A percentile compares a stretch with the other conserved stretches of the same genome.
These are phyloP conservation scores for Zootoca vivipara DNA, from an alignment of 2,113 vertebrate species.

Conservation along the genomic window DNA sequence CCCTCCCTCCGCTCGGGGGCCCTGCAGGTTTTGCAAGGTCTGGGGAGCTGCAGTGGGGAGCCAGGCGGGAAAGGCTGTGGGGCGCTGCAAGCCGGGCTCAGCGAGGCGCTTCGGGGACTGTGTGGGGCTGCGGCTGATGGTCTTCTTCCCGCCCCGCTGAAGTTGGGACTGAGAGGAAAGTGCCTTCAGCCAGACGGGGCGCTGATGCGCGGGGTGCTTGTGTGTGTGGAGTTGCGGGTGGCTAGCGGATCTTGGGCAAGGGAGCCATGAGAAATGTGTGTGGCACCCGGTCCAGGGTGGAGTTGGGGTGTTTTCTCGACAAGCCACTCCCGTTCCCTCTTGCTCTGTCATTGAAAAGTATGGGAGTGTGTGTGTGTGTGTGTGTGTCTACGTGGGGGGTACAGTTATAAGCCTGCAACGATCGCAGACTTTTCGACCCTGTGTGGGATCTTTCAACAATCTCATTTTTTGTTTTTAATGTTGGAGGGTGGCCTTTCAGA, in stretches of 20 bases:
- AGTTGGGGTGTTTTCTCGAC: constrained; percentile 7
- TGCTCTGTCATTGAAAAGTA: constrained; percentile 4
- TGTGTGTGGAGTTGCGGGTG: not conserved
- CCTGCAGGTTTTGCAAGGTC: too few relatives aligned
- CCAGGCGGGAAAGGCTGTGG: too few relatives aligned
- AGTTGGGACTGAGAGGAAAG: not conserved
- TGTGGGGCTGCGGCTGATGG: not conserved
- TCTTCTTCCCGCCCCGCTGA: not conserved
- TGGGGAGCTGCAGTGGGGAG: too few relatives aligned
- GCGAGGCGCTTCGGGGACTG: not conserved
- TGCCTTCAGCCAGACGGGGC: not conserved
- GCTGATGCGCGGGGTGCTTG: too few relatives aligned
- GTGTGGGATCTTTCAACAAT: too few relatives aligned
- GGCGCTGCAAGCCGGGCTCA: not conserved
- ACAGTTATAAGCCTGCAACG: not conserved
- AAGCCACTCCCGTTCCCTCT: not conserved
- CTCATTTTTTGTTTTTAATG: not conserved
- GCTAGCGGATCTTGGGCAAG: not conserved
- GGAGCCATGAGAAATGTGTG: not conserved
- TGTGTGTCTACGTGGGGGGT: too few relatives aligned
- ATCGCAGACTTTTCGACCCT: not conserved
- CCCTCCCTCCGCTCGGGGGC: too few relatives aligned
- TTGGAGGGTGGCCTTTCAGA: not conserved
- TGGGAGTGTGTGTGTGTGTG: not conserved
- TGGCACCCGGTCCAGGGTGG: not conserved